Conservation (phyloP, 2,888 invertebrate genomes). For the Ectobius pallidus region DNA sequence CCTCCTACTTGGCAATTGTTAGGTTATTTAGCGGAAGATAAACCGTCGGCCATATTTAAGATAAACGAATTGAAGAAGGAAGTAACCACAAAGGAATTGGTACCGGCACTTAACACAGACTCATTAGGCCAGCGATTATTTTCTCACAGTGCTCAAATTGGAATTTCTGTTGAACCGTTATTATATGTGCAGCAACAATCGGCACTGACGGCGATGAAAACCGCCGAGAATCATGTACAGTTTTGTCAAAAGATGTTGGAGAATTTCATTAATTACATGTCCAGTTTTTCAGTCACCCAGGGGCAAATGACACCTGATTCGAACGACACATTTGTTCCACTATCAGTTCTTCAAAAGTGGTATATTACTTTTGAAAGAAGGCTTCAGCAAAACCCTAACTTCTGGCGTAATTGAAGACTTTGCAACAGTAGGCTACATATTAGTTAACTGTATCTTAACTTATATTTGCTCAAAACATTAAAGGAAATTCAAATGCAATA, state of each 20-base stretch:
- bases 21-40: slow-evolving; percentile 90
- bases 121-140: slow-evolving; percentile 81
- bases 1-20: slow-evolving; percentile 95
- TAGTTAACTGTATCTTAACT: too few relatives aligned
- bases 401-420: too few relatives aligned
- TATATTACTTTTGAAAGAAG: slow-evolving; percentile 90
- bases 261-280: slow-evolving; percentile 88
- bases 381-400: slow-evolving; percentile 88
- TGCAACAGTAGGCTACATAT: too few relatives aligned
- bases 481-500: too few relatives aligned
- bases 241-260: slow-evolving; percentile 84
- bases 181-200: slow-evolving; percentile 51
- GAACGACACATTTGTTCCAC: slow-evolving; percentile 82
- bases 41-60: slow-evolving; percentile 97
- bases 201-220: slow-evolving; percentile 20
- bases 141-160: slow-evolving; percentile 92
- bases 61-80: slow-evolving; percentile 82
- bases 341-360: slow-evolving; percentile 90
- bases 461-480: too few relatives aligned
- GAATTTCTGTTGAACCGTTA: slow-evolving; percentile 86
- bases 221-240: background rate
- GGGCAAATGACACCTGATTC: slow-evolving; percentile 80
- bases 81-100: slow-evolving; percentile 50
- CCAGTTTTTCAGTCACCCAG: slow-evolving; percentile 85
- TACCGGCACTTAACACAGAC: slow-evolving; percentile 50